These are phyloP conservation scores for Resseliella maxima DNA, from an alignment of 2,888 invertebrate genomes.

Conservation along the genomic window DNA sequence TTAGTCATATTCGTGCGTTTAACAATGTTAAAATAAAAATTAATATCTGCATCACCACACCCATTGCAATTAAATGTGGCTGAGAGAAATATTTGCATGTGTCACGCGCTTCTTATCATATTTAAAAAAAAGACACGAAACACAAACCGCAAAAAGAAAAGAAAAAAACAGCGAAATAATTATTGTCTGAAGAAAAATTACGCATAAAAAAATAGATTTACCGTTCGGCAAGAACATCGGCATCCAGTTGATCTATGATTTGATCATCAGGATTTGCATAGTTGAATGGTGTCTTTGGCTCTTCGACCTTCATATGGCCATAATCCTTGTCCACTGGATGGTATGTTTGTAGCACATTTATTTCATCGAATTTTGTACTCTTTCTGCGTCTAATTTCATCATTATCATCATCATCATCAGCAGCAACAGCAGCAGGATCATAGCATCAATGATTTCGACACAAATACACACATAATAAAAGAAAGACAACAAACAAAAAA, in stretches of 20 bases:
- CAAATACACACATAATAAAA: not conserved
- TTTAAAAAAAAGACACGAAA: not conserved
- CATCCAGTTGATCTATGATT: constrained; percentile 72
- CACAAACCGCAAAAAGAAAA: not conserved
- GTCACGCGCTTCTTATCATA: not conserved
- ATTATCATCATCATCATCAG: no score
- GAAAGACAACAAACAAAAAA: not conserved
- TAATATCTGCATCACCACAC: not conserved
- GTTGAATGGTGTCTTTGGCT: constrained; percentile 94
- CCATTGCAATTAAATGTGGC: not conserved
- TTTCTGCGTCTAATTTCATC: constrained; percentile 67
- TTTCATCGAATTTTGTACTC: constrained; percentile 94
- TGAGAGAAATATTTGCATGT: not conserved
- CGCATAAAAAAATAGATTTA: constrained; percentile 63
- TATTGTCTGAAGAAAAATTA: not conserved
- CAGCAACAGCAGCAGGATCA: not conserved
- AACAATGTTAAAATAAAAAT: not conserved
- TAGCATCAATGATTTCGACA: not conserved
- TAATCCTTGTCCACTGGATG: constrained; percentile 99
- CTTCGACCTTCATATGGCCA: constrained; percentile 98
- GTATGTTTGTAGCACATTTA: constrained; percentile 97
- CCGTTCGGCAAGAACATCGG: constrained; percentile 83
- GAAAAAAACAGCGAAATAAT: not conserved
- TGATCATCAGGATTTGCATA: constrained; percentile 72
- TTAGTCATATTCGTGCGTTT: not conserved